Evolutionary conservation across 2,113 vertebrate species (phyloP), one percentile per base, ranked within the genome.

Genomic region (Mustelus asterias): DNA sequence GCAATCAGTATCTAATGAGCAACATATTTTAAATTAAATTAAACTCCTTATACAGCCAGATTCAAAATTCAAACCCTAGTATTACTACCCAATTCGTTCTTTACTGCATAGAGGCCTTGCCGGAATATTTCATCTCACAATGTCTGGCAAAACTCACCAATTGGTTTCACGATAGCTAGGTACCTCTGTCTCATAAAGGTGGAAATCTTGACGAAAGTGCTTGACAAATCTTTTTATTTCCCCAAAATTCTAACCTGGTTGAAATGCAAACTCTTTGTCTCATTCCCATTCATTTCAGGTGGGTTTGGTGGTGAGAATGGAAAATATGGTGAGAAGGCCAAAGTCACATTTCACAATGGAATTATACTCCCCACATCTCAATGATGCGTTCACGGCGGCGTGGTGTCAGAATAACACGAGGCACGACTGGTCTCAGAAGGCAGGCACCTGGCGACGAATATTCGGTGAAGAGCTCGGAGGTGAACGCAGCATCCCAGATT

Each of bases 1-100:
- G 89, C 89, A 0, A 85, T 33, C 97, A 97, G 92, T 96, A 69
- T 88, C 0, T 95, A 96, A 95, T 83, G 0, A 95, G 65, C 67
- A 16, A 24, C 63, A 29, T 16, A n/a, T 93, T 13, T 48, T 44
- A 94, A 88, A 58, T 20, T 22, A 8, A 65, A 70, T 67, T 6
- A 48, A 48, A 26, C 10, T 18, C 37, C 44, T 22, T 41, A 70
- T 29, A 95, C 41, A 44, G 11, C 41, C 94, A 70, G 37, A 72
- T 26, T 37, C 41, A 14, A 37, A 72, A 95, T 72, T 24, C 13
- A 95, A 72, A 70, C 65, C 67, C 93, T 48, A 48, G 33, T 26
- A 44, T 70, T 69, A 22, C 60, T 37, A 8, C 90, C 58, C 60
- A 18, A 65, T 94, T 70, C 63, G 9, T 70, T 24, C 41, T 41